Evolutionary conservation across 2,113 vertebrate genomes (phyloP).

Genomic region (Erythrocercus mccallii): DNA sequence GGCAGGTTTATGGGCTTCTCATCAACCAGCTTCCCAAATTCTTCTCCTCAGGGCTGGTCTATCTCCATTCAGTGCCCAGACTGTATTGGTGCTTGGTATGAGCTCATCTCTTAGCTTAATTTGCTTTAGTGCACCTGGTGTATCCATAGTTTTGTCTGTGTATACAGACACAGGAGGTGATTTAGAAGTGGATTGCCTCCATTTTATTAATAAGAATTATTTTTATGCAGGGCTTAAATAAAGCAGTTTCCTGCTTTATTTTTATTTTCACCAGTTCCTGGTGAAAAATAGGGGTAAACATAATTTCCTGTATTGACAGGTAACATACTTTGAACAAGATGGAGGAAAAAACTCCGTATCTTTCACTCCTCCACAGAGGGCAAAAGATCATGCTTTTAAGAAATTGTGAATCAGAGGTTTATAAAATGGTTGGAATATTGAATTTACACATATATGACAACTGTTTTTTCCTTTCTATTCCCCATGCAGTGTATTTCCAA

Average conservation of each 20-base stretch:
- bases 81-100: neutral
- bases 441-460: neutral
- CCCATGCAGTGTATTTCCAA: neutral
- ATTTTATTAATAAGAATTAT: neutral
- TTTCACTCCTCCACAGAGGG: neutral
- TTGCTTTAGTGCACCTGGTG: neutral
- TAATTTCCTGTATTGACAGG: neutral
- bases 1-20: neutral
- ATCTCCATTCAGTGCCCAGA: neutral
- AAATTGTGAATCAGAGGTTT: neutral
- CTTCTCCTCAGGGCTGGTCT: neutral
- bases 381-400: neutral
- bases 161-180: neutral
- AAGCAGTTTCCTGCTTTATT: neutral
- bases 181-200: neutral
- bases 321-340: neutral
- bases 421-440: neutral
- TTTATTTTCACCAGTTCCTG: too few relatives aligned
- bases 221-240: neutral
- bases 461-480: neutral
- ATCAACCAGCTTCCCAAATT: neutral
- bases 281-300: neutral
- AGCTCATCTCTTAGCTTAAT: neutral
- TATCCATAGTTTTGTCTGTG: neutral
- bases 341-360: neutral